Conservation (phyloP, 2,113 vertebrate species). For the Stegastes partitus region DNA sequence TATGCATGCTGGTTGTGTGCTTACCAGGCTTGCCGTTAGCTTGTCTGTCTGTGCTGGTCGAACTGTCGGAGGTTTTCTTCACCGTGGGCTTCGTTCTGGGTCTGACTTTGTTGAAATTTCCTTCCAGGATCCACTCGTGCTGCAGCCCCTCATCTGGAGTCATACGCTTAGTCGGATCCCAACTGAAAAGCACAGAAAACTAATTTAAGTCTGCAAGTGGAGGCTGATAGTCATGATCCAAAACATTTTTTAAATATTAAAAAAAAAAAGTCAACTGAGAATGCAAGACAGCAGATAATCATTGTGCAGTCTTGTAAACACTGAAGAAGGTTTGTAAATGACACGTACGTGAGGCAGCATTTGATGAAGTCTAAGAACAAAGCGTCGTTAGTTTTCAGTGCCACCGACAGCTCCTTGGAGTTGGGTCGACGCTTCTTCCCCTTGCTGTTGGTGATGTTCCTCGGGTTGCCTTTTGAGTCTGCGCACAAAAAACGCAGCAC, state of each 20-base stretch:
- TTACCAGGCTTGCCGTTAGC: slow-evolving; percentile 68
- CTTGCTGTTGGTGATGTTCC: slow-evolving; percentile 90
- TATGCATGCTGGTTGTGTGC: neutral
- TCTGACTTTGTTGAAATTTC: slow-evolving; percentile 80
- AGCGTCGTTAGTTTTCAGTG: slow-evolving; percentile 89
- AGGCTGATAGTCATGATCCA: too few species aligned
- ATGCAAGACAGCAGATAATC: neutral
- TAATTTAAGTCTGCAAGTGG: neutral
- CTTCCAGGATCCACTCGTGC: slow-evolving; percentile 92
- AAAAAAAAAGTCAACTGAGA: neutral
- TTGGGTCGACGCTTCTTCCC: slow-evolving; percentile 90
- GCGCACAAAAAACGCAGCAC: slow-evolving; percentile 41
- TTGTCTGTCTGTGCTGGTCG: slow-evolving; percentile 70
- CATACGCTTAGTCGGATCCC: slow-evolving; percentile 93
- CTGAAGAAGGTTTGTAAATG: neutral
- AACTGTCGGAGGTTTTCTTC: slow-evolving; percentile 76
- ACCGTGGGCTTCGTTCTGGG: slow-evolving; percentile 74
- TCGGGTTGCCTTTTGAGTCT: slow-evolving; percentile 94
- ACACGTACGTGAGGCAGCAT: slow-evolving; percentile 89
- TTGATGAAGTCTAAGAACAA: slow-evolving; percentile 92
- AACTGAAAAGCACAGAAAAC: slow-evolving; percentile 81
- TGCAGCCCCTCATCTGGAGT: slow-evolving; percentile 92
- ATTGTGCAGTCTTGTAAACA: neutral
- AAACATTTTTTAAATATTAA: too few species aligned
- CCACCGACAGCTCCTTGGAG: slow-evolving; percentile 89